Base-by-base conservation (phyloP, 2,888 invertebrate genomes). In the Charanyca ferruginea region DNA sequence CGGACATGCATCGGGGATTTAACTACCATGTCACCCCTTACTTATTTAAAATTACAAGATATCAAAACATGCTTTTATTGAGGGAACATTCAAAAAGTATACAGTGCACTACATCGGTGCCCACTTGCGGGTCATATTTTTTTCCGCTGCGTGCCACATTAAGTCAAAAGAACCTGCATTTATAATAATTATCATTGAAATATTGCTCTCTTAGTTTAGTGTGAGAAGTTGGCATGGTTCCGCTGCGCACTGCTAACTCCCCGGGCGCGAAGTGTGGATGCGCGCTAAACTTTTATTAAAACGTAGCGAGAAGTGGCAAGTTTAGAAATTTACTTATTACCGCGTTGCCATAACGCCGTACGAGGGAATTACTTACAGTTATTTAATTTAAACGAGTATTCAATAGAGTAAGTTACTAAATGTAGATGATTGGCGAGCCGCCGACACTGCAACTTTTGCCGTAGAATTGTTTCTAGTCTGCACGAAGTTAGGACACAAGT, bases 241-340 rank as follows among this genome's bases (percentile, higher is more conserved):
- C 44, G 60, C 38, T n/a, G 58, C 49, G 73, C 53, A 48, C 58
- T 69, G 68, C 67, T 78, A 79, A 79, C 75, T 87, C 85, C 82
- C 86, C 38, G 49, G 80, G 70, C 81, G 71, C 80, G 66, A 65
- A 83, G 74, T 80, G 78, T 81, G 83, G 83, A 86, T 85, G 85
- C 82, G 80, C 83, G 77, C 76, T 75, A 72, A 89, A 90, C 80
- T 90, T 89, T 86, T 88, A 90, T 85, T 87, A 87, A 86, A 87
- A 86, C 80, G 78, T 78, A 68, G 65, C 71, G 66, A 69, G 76
- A 81, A 84, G 75, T 82, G 77, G 70, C 62, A 84, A 85, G 80
- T 86, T 83, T 76, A 69, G 70, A 79, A 83, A 78, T 77, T 69
- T 79, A 75, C 81, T 83, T 82, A 74, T 68, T 57, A 80, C 70